Evolutionary conservation across 2,888 invertebrate species (phyloP).

Genomic region (Eilema depressum): DNA sequence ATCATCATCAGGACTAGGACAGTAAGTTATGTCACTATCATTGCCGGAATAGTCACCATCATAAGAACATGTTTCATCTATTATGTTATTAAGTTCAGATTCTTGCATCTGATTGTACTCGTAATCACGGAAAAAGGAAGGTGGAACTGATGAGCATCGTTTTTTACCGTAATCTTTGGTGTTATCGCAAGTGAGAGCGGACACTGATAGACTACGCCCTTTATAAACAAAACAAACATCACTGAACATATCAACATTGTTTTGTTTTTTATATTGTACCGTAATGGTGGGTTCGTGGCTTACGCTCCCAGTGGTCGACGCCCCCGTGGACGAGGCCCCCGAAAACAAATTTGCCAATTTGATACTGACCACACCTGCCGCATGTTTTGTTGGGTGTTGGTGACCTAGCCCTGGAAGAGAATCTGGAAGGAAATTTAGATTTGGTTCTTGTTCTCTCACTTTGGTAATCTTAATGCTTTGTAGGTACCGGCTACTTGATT

Average conservation of each 20-base stretch:
- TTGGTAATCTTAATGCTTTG: too few relatives aligned
- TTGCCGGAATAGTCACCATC: slow-evolving; percentile 32
- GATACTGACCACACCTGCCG: too few relatives aligned
- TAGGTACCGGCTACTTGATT: too few relatives aligned
- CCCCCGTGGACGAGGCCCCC: too few relatives aligned
- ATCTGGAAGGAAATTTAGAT: too few relatives aligned
- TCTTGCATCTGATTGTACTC: slow-evolving; percentile 18
- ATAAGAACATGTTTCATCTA: slow-evolving; percentile 27
- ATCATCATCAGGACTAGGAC: slow-evolving; percentile 25
- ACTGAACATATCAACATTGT: slow-evolving; percentile 9
- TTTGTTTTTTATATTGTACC: slow-evolving; percentile 17
- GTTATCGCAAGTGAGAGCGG: slow-evolving; percentile 7
- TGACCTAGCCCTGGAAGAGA: too few relatives aligned
- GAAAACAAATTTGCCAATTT: too few relatives aligned
- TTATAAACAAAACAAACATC: slow-evolving; percentile 8
- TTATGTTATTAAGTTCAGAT: slow-evolving; percentile 24
- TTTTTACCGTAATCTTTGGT: slow-evolving; percentile 14
- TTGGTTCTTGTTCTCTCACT: too few relatives aligned
- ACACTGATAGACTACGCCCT: slow-evolving; percentile 10
- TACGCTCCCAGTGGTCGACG: too few relatives aligned
- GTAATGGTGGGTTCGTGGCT: slow-evolving; percentile 23
- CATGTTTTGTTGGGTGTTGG: too few relatives aligned
- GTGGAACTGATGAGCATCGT: slow-evolving; percentile 15
- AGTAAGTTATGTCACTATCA: slow-evolving; percentile 32
- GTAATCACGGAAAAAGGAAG: slow-evolving; percentile 17